phyloP scores from a whole-genome alignment of 2,888 invertebrate species.

The Cantharis rufa region DNA sequence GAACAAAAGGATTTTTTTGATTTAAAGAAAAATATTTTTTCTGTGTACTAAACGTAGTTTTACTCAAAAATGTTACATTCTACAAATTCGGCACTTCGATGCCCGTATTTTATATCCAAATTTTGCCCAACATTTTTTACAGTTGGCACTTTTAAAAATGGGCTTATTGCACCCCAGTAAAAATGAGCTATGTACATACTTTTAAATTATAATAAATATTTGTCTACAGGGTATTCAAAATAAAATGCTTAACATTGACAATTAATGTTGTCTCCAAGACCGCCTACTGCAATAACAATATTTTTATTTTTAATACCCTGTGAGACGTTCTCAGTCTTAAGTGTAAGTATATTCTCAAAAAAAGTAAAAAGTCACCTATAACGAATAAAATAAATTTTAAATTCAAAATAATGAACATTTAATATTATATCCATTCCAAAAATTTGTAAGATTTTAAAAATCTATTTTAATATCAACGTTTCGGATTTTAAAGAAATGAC shows the following conservation, averaged over 20 bases:
- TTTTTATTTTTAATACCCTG: background rate
- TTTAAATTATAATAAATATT: background rate
- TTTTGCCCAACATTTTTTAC: constrained; percentile 1
- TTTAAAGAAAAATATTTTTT: too few relatives aligned
- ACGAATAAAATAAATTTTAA: background rate
- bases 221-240: background rate
- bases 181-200: constrained; percentile 11
- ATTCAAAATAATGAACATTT: background rate
- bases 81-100: background rate
- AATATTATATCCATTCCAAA: background rate
- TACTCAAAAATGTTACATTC: background rate
- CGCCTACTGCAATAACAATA: background rate
- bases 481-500: too few relatives aligned
- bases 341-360: background rate
- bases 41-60: constrained; percentile 24
- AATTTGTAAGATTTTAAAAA: background rate
- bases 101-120: background rate
- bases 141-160: constrained; percentile 45
- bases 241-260: background rate
- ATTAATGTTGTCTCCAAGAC: background rate
- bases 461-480: background rate
- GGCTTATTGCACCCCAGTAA: constrained; percentile 52
- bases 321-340: background rate
- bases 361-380: background rate
- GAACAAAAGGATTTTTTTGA: too few relatives aligned